These are phyloP conservation scores for Pogona vitticeps DNA, from an alignment of 2,113 vertebrate genomes.

Conservation along the genomic window DNA sequence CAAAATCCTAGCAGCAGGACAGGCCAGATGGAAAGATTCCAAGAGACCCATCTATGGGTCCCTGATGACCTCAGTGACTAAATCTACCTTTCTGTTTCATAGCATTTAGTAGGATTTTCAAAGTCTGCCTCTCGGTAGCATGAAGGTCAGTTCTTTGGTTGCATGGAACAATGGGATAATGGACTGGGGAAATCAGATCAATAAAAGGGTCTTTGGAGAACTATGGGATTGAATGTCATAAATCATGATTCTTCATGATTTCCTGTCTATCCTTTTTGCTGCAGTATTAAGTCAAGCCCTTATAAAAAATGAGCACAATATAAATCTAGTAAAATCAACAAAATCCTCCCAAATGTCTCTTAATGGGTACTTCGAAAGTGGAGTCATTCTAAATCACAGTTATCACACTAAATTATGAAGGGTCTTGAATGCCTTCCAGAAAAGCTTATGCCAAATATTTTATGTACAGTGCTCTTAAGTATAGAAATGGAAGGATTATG, in stretches of 20 bases:
- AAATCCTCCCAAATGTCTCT: constrained; percentile 55
- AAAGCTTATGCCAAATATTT: neutral
- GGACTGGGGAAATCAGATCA: constrained; percentile 59
- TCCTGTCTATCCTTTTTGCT: constrained; percentile 45
- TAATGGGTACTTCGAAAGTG: constrained; percentile 36
- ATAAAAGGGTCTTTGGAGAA: constrained; percentile 60
- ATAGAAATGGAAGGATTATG: neutral
- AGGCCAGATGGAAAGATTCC: constrained; percentile 32
- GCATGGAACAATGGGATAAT: constrained; percentile 32
- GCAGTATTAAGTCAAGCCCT: constrained; percentile 47
- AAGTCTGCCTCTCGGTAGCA: constrained; percentile 37
- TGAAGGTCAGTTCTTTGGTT: constrained; percentile 34
- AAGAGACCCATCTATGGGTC: constrained; percentile 26
- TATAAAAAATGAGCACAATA: constrained; percentile 56
- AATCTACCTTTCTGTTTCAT: constrained; percentile 41
- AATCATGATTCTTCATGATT: constrained; percentile 53
- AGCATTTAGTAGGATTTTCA: constrained; percentile 54
- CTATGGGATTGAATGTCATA: constrained; percentile 57
- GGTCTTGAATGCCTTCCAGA: neutral
- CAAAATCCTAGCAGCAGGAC: neutral
- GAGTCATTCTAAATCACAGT: neutral
- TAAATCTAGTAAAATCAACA: constrained; percentile 52
- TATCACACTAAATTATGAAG: constrained; percentile 29
- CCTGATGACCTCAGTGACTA: constrained; percentile 34
- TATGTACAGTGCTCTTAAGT: neutral